Base-by-base conservation (phyloP, 2,797 vertebrate species). In the Clarias platycephalus region DNA sequence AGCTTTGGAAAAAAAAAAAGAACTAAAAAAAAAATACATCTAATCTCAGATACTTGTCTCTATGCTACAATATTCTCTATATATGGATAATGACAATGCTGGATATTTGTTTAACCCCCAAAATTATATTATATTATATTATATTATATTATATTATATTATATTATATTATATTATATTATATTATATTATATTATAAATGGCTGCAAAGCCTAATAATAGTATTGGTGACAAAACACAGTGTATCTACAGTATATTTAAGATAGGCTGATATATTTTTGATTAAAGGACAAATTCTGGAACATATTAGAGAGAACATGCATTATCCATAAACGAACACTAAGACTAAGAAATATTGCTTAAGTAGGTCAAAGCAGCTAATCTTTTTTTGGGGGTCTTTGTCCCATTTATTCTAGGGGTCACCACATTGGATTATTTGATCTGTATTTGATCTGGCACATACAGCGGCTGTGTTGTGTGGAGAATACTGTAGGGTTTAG, bases 1-100 rank as follows among this genome's bases (percentile, higher is more conserved):
- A 80, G 24, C 15, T 40, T 67, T 26, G 40, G 9, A 44, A 13
- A 53, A 53, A 53, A 53, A 49, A 49, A 49, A 7, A 44, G 1
- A 10, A 12, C 7, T 10, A 0, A 49, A 2, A 49, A 49, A 2
- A 2, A 49, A 40, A 40, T 53, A 53, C 66, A 66, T 55, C 62
- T 28, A 66, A 80, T 80, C 40, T 80, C 5, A n/a, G 22, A 26
- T 79, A 26, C 34, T 13, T 31, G n/a, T 80, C 40, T 66, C 40
- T 53, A 4, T 40, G 40, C 37, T 49, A 2, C 18, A 13, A 80
- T 20, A 64, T 28, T 66, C 37, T 66, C 37, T 66, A 66, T 66
- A 31, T 16, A 49, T 49, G 10, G 44, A 49, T 49, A 49, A 49
- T 44, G 13, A 2, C 37, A 49, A 63, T 64, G 66, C 1, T 80